Evolutionary conservation across 2,797 vertebrate species (phyloP).

Genomic region (Tapirus indicus): DNA sequence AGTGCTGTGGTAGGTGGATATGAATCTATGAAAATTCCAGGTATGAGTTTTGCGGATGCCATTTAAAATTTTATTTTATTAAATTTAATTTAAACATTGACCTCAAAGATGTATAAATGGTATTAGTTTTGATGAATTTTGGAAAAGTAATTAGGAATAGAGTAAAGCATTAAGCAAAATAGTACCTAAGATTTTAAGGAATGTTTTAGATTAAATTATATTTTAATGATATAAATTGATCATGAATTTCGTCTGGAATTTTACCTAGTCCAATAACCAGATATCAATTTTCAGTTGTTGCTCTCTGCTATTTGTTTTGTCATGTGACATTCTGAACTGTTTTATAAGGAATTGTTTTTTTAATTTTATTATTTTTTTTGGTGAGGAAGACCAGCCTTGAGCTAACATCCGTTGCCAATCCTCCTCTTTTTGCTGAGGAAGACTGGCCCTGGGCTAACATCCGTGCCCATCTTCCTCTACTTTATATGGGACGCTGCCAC

Average conservation of each 20-base stretch:
- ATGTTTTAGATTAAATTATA: neutral
- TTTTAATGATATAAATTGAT: neutral
- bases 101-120: neutral
- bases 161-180: neutral
- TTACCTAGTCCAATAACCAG: neutral
- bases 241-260: neutral
- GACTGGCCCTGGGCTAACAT: no score
- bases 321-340: neutral
- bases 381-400: no score
- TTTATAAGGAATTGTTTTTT: slow-evolving; percentile 1
- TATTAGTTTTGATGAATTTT: neutral
- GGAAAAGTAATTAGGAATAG: neutral
- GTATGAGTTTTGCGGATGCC: neutral
- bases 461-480: no score
- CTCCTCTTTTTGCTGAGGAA: no score
- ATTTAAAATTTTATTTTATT: neutral
- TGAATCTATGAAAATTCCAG: neutral
- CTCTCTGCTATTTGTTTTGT: neutral
- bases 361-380: no score
- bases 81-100: neutral
- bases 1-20: neutral
- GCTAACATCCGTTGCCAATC: no score
- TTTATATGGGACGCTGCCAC: no score
- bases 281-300: neutral
- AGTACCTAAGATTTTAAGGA: neutral